Evolutionary conservation across 2,888 invertebrate genomes (phyloP).

Genomic region (Aporophyla nigra): DNA sequence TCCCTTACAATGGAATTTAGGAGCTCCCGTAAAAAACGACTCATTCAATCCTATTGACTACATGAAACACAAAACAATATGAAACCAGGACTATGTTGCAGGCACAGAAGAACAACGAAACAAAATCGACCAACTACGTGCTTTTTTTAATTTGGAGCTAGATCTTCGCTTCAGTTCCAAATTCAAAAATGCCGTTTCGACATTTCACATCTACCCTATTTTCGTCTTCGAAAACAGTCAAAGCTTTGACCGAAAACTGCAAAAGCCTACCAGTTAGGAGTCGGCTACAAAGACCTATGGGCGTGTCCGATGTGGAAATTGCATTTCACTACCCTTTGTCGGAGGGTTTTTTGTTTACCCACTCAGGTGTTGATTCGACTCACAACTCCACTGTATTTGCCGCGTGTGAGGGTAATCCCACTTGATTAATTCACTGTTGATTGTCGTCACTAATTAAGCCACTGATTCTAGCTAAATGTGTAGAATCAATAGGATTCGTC

Average conservation of each 20-base stretch:
- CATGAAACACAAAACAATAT: slow-evolving; percentile 3
- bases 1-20: slow-evolving; percentile 42
- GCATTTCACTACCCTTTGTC: slow-evolving; percentile 76
- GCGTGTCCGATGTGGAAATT: slow-evolving; percentile 76
- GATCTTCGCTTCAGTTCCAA: background rate
- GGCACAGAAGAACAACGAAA: background rate
- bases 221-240: slow-evolving; percentile 69
- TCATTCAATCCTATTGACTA: slow-evolving; percentile 14
- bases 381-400: slow-evolving; percentile 30
- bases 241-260: slow-evolving; percentile 74
- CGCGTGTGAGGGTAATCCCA: slow-evolving; percentile 44
- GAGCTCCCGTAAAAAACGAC: slow-evolving; percentile 23
- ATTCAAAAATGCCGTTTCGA: slow-evolving; percentile 18
- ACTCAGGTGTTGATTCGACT: slow-evolving; percentile 71
- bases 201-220: slow-evolving; percentile 13
- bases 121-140: background rate
- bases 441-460: slow-evolving; percentile 36
- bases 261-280: slow-evolving; percentile 68
- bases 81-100: slow-evolving; percentile 5
- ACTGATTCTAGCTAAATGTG: slow-evolving; percentile 32
- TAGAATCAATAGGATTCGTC: slow-evolving; percentile 29
- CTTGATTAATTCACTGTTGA: slow-evolving; percentile 55
- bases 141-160: background rate
- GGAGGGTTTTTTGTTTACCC: slow-evolving; percentile 72
- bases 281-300: slow-evolving; percentile 61